Percentiles rank a stretch among this genome's conserved stretches.
Conservation (phyloP, 2,113 vertebrate species). For the Piaya cayana region DNA sequence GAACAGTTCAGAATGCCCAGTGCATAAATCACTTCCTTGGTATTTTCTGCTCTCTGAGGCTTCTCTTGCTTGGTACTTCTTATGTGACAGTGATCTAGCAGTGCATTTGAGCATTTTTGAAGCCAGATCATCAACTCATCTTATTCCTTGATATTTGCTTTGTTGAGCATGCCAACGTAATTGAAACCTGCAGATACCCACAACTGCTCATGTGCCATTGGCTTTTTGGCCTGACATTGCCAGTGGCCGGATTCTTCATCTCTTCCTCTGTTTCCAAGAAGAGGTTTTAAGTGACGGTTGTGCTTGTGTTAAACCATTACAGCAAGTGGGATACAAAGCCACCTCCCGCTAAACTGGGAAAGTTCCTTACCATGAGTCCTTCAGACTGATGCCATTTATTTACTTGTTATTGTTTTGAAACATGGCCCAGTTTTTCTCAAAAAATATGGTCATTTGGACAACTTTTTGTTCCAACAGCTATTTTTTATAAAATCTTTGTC, state of each 20-base stretch:
- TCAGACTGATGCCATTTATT: fast-evolving
- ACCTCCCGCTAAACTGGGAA: background rate
- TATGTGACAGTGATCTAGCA: fast-evolving
- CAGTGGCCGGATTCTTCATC: background rate
- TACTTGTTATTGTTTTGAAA: background rate
- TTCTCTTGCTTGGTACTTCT: background rate
- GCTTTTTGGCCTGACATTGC: background rate
- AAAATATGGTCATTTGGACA: background rate
- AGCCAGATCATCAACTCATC: background rate
- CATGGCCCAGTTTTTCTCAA: background rate
- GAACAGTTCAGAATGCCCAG: background rate
- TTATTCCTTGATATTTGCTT: background rate
- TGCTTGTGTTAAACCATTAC: background rate
- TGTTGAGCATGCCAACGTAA: background rate
- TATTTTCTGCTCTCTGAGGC: background rate
- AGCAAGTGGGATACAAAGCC: fast-evolving
- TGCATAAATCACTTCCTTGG: background rate
- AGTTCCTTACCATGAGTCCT: background rate
- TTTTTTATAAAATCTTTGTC: background rate
- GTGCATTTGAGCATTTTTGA: background rate
- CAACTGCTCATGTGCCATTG: background rate
- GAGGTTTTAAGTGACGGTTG: fast-evolving
- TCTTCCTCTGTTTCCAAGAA: background rate
- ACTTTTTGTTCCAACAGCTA: fast-evolving
- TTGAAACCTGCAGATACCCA: background rate